These are phyloP conservation scores for Acheta domesticus DNA, from an alignment of 2,888 invertebrate genomes.

Conservation along the genomic window DNA sequence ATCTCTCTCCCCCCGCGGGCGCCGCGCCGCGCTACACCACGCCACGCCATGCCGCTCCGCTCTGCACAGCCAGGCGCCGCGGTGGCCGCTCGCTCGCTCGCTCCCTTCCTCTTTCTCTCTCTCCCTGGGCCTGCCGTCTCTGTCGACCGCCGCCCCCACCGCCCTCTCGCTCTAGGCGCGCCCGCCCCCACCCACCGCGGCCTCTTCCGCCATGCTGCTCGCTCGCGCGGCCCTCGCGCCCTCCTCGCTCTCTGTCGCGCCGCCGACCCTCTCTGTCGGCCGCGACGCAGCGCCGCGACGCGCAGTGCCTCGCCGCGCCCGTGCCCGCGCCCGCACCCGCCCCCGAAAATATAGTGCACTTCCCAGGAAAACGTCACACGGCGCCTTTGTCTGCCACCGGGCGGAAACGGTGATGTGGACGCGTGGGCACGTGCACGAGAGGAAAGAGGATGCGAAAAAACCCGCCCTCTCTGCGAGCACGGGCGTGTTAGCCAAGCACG, in stretches of 20 bases:
- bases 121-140: conserved; percentile 37
- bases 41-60: not conserved
- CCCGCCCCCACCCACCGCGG: conserved; percentile 25
- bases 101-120: conserved; percentile 23
- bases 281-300: conserved; percentile 32
- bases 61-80: conserved; percentile 33
- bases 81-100: conserved; percentile 38
- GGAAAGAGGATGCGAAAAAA: not conserved
- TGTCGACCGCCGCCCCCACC: conserved; percentile 36
- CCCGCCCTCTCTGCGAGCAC: no score
- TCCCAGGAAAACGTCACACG: not conserved
- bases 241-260: conserved; percentile 45
- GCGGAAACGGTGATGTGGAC: conserved; percentile 4
- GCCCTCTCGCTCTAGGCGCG: conserved; percentile 30
- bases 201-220: conserved; percentile 28
- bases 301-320: conserved; percentile 40
- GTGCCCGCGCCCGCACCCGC: conserved; percentile 44
- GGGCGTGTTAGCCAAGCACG: no score
- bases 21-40: conserved; percentile 28
- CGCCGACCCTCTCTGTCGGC: conserved; percentile 36
- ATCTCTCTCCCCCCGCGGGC: conserved; percentile 25
- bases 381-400: not conserved
- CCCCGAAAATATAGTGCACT: conserved; percentile 23
- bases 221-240: conserved; percentile 34
- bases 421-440: not conserved